These are phyloP conservation scores for Orchestia grillus DNA, from an alignment of 1,140 invertebrate genomes.

Conservation along the genomic window DNA sequence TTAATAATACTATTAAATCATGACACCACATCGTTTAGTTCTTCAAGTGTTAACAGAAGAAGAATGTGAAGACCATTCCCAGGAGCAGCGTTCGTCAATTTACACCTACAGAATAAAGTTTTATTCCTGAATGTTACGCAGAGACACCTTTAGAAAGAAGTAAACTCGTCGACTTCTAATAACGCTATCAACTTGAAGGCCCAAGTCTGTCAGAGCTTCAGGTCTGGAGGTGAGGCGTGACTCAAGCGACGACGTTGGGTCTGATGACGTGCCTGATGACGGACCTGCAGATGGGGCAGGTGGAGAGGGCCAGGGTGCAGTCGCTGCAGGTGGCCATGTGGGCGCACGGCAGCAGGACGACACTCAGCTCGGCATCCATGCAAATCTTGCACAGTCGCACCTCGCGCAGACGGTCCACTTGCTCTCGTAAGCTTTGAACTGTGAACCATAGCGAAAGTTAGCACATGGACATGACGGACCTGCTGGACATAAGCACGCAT, in stretches of 20 bases:
- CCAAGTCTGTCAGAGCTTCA: no score
- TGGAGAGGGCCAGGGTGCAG: slow-evolving; percentile 72
- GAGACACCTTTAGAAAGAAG: no score
- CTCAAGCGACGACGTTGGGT: slow-evolving; percentile 49
- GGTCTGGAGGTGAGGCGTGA: background rate
- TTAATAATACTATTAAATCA: no score
- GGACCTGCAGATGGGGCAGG: slow-evolving; percentile 74
- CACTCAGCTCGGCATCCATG: slow-evolving; percentile 73
- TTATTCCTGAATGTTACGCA: no score
- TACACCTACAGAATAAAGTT: no score
- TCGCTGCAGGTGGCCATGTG: slow-evolving; percentile 73
- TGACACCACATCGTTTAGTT: no score
- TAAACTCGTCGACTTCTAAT: no score
- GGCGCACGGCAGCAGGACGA: slow-evolving; percentile 75
- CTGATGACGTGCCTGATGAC: slow-evolving; percentile 57
- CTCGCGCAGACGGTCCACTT: slow-evolving; percentile 78
- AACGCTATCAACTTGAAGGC: no score
- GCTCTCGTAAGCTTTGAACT: background rate
- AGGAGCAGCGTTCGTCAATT: no score
- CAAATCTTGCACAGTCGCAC: slow-evolving; percentile 79
- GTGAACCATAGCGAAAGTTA: background rate
- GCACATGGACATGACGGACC: background rate
- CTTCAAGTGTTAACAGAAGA: no score
- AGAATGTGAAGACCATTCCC: no score
- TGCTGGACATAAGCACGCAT: no score